Percentiles rank a stretch among this genome's conserved stretches.
Evolutionary conservation across 2,797 vertebrate species (phyloP).

Genomic region (Zonotrichia albicollis): DNA sequence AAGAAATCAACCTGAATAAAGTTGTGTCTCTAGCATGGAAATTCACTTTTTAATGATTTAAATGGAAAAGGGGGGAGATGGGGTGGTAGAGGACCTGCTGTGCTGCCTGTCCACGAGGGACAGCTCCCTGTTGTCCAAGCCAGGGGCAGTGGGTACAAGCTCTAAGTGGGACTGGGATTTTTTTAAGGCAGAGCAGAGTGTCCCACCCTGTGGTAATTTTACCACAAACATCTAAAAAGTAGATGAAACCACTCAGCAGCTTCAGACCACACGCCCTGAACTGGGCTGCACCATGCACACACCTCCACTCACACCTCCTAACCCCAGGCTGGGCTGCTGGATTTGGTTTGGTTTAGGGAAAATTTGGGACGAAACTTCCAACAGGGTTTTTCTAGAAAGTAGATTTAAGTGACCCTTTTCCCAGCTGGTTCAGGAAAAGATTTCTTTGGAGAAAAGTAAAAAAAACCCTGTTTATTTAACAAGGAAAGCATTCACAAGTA

Average conservation of each 20-base stretch:
- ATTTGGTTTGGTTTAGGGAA: neutral
- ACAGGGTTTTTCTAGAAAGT: neutral
- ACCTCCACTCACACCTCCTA: neutral
- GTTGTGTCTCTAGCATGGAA: neutral
- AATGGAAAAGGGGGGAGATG: neutral
- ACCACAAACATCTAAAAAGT: neutral
- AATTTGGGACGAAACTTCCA: neutral
- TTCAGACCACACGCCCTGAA: fast-evolving
- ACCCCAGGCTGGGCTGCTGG: neutral
- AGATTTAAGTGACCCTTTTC: neutral
- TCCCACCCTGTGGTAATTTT: neutral
- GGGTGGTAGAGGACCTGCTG: neutral
- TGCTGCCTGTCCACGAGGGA: neutral
- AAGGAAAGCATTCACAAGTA: neutral
- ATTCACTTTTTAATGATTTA: neutral
- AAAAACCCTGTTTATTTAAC: neutral
- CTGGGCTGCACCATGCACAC: neutral
- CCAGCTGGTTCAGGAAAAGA: fast-evolving
- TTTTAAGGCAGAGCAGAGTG: neutral
- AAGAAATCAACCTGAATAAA: constrained; percentile 8
- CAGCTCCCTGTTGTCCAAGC: neutral
- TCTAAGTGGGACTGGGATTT: neutral
- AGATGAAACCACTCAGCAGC: neutral
- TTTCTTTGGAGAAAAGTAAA: neutral
- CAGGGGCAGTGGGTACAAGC: fast-evolving